Evolutionary conservation across 2,888 invertebrate genomes (phyloP).

Genomic region (Noctua janthina): DNA sequence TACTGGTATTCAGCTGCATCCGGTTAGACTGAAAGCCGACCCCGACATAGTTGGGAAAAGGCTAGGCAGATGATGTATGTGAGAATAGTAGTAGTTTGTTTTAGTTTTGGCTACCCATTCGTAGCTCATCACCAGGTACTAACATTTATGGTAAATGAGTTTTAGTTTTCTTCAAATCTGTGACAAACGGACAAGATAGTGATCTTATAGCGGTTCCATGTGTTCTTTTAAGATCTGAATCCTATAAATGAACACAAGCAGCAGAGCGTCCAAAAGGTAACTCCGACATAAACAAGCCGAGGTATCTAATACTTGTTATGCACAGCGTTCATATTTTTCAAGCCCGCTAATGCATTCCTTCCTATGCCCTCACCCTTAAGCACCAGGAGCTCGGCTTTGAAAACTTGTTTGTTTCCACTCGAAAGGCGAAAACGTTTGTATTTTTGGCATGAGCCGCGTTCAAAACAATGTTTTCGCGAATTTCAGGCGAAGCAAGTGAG

Average conservation of each 20-base stretch:
- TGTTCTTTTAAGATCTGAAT: background rate
- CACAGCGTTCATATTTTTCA: background rate
- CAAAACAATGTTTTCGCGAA: conserved; percentile 64
- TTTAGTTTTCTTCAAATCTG: no score
- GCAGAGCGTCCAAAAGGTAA: background rate
- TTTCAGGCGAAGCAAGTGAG: conserved; percentile 41
- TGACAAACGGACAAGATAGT: no score
- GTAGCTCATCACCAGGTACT: no score
- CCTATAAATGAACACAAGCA: background rate
- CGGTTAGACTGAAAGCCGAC: no score
- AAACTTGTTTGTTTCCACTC: conserved; percentile 71
- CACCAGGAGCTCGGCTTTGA: conserved; percentile 66
- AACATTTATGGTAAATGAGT: no score
- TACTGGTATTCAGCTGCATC: no score
- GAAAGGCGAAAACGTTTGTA: conserved; percentile 56
- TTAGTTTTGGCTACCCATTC: no score
- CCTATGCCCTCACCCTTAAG: conserved; percentile 28
- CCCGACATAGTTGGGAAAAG: no score
- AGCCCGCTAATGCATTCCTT: conserved; percentile 44
- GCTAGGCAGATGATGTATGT: no score
- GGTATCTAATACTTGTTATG: background rate
- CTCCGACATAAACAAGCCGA: background rate
- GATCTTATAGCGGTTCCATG: no score
- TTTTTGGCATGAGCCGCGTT: conserved; percentile 55
- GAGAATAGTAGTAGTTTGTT: no score